Base-by-base conservation (phyloP, 2,113 vertebrate genomes). In the Chloebia gouldiae region DNA sequence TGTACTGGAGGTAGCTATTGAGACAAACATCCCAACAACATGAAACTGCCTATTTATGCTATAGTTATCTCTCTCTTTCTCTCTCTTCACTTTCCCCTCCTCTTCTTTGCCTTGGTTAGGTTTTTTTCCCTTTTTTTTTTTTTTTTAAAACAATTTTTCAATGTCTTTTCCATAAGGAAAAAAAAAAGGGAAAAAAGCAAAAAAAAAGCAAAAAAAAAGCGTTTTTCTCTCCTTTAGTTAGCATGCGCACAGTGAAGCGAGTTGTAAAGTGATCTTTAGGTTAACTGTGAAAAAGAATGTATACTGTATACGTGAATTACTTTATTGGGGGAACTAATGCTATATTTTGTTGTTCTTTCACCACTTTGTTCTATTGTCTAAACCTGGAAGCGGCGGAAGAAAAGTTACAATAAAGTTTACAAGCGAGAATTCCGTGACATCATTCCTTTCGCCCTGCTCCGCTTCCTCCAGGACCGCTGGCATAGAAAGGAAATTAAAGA, bases 31-130 rank as follows among this genome's bases (percentile, higher is more conserved):
- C 99, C 98, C 99, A 99, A 99, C 99, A 99, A 99, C 99, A 99
- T 99, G 99, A 99, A 99, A 99, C 99, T 99, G 99, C 99, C 99
- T 99, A 99, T 99, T 99, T 99, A 99, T 99, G 98, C 98, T 98
- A 97, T 98, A 98, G 98, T 98, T 98, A 96, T 98, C 90, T 97
- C 97, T 97, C 51, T 54, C 64, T 88, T 90, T 95, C 84, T 87
- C 86, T 97, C 39, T 57, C 95, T 81, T 93, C 81, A 25, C 90
- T 86, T 82, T 86, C 39, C 45, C 47, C 85, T 82, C 96, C 95
- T 83, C 63, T 95, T 98, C 53, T 97, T 97, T 95, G 92, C 94
- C 97, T 98, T 92, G 51, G 33, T 92, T 94, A 10, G 70, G 9
- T 2, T 10, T 11, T 42, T 13, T 37, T 40, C 25, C 44, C n/a